Conservation (phyloP, 2,888 invertebrate species). For the Clusia tigrina region DNA sequence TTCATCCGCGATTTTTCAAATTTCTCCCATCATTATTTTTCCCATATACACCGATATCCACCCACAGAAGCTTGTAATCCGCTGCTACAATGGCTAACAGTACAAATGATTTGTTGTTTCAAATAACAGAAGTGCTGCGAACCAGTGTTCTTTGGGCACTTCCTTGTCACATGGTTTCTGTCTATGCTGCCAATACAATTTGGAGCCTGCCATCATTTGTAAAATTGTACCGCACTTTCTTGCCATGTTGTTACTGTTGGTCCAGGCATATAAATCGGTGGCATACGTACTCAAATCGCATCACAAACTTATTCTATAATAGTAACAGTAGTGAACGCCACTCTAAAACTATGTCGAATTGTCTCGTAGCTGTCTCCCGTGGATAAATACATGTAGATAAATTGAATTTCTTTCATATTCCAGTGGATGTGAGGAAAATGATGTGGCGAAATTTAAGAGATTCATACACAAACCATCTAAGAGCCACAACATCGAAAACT, state of each 20-base stretch:
- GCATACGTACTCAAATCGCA: neutral
- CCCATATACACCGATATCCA: neutral
- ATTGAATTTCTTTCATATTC: neutral
- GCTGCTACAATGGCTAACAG: neutral
- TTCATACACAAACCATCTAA: no score
- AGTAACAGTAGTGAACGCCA: neutral
- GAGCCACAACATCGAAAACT: no score
- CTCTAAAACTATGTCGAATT: neutral
- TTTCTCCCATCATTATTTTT: neutral
- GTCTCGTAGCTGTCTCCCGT: neutral
- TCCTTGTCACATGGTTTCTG: neutral
- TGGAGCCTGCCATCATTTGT: slow-evolving; percentile 3
- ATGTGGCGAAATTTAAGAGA: neutral
- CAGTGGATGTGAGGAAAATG: neutral
- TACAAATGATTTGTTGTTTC: slow-evolving; percentile 1
- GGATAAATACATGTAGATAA: neutral
- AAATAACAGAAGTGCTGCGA: neutral
- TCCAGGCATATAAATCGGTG: neutral
- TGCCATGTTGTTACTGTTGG: neutral
- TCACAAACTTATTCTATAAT: neutral
- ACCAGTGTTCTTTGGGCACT: neutral
- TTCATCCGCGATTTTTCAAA: no score
- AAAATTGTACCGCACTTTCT: neutral
- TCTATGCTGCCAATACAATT: neutral
- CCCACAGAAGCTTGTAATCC: neutral